Evolutionary conservation across 2,888 invertebrate genomes (phyloP).

Genomic region (Brachypalpus laphriformis): DNA sequence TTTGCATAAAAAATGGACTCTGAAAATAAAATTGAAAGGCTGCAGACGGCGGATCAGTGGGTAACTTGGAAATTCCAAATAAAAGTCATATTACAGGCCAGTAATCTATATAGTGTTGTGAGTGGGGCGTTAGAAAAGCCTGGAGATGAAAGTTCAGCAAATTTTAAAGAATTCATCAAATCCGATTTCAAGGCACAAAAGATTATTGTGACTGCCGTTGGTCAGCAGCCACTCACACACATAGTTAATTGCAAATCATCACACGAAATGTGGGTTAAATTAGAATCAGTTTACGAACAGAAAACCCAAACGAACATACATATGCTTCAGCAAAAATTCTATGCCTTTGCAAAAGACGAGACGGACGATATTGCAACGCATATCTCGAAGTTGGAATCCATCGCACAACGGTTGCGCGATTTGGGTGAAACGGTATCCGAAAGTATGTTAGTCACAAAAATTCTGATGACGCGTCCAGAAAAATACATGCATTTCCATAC

Average conservation of each 20-base stretch:
- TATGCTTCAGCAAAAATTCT: conserved; percentile 77
- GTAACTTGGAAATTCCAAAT: conserved; percentile 21
- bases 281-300: conserved; percentile 76
- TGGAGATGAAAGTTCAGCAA: not conserved
- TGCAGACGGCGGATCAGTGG: not conserved
- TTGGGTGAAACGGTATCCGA: conserved; percentile 62
- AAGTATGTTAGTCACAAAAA: conserved; percentile 74
- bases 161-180: not conserved
- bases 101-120: not conserved
- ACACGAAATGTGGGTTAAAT: conserved; percentile 59
- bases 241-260: conserved; percentile 49
- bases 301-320: conserved; percentile 77
- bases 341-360: conserved; percentile 48
- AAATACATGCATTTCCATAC: conserved; percentile 72
- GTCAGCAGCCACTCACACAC: conserved; percentile 51
- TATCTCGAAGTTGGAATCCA: conserved; percentile 47
- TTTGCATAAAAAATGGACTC: not conserved
- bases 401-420: conserved; percentile 50
- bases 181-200: conserved; percentile 44
- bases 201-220: conserved; percentile 49
- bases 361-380: conserved; percentile 58
- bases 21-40: conserved; percentile 2
- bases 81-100: not conserved
- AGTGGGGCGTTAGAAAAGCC: not conserved
- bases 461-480: conserved; percentile 74